phyloP scores from a whole-genome alignment of 1,140 invertebrate genomes.

The Brachionus koreanus region DNA sequence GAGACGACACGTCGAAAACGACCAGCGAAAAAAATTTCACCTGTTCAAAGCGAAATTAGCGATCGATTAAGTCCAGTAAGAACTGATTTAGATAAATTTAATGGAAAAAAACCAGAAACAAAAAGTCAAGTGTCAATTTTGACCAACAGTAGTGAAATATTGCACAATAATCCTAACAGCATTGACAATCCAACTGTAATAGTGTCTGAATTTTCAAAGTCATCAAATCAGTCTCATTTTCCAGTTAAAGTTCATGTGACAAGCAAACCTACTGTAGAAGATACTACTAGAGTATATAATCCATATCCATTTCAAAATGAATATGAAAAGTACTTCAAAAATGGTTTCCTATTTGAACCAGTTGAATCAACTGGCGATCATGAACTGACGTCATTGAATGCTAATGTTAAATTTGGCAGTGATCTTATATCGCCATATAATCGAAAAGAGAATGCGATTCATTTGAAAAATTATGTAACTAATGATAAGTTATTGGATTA shows the following conservation, averaged over 20 bases:
- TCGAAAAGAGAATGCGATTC: constrained; percentile 3
- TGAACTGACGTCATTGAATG: neutral
- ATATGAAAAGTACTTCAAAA: constrained; percentile 17
- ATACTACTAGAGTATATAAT: constrained; percentile 34
- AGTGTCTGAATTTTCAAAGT: neutral
- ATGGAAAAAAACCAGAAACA: neutral
- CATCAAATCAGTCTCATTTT: neutral
- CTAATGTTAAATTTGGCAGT: constrained; percentile 16
- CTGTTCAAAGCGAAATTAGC: neutral
- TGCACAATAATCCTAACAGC: neutral
- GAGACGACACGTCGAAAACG: neutral
- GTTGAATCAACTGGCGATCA: neutral
- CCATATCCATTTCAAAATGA: constrained; percentile 31
- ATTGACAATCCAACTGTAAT: neutral
- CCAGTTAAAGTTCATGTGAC: constrained; percentile 32
- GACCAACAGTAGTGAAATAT: neutral
- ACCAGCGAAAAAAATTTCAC: neutral
- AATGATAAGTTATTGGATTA: constrained; percentile 34
- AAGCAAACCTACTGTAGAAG: constrained; percentile 17
- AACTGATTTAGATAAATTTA: neutral
- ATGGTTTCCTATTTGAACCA: constrained; percentile 38
- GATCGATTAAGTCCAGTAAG: neutral
- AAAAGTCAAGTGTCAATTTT: constrained; percentile 18
- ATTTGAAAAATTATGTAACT: neutral
- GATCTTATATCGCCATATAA: constrained; percentile 34